phyloP scores from a whole-genome alignment of 35 echinoderm and acorn worm genomes.

The Holothuria glaberrima region DNA sequence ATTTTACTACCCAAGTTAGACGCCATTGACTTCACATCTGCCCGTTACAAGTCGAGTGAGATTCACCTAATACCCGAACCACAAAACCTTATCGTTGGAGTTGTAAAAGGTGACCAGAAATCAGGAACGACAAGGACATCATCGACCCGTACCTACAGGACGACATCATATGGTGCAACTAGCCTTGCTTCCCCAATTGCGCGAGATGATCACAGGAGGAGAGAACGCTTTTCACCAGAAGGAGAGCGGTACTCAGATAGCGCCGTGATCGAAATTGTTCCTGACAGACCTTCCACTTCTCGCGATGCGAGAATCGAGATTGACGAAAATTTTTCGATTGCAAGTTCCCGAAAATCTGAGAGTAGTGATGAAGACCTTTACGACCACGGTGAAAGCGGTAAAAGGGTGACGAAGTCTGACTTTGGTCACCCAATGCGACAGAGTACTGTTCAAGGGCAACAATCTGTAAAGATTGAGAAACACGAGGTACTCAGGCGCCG shows the following conservation, averaged over 20 bases:
- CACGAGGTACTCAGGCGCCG: neutral
- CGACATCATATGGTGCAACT: neutral
- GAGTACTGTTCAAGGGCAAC: neutral
- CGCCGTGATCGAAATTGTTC: conserved; percentile 21
- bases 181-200: neutral
- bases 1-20: conserved; percentile 33
- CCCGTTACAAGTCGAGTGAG: conserved; percentile 43
- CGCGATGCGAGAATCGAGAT: conserved; percentile 46
- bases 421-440: too few relatives aligned
- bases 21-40: conserved; percentile 39
- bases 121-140: neutral
- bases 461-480: neutral
- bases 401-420: neutral
- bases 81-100: conserved; percentile 36
- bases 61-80: conserved; percentile 23
- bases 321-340: conserved; percentile 51
- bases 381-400: conserved; percentile 34
- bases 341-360: conserved; percentile 5
- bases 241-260: neutral
- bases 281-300: conserved; percentile 13
- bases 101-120: neutral
- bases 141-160: conserved; percentile 24
- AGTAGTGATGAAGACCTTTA: conserved; percentile 62
- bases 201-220: neutral
- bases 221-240: neutral